Evolutionary conservation across 2,797 vertebrate species (phyloP).

Genomic region (Champsocephalus esox): DNA sequence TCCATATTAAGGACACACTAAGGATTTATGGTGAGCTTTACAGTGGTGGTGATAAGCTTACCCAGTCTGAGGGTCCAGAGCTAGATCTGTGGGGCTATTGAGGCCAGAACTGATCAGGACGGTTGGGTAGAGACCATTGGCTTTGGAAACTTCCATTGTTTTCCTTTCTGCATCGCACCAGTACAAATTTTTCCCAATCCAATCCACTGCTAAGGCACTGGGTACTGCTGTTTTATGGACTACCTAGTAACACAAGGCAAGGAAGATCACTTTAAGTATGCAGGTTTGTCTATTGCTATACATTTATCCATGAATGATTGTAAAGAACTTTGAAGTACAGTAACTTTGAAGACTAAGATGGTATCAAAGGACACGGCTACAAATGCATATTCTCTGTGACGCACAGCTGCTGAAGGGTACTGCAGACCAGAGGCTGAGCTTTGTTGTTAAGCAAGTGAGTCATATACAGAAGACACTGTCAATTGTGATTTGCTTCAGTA

Average conservation of each 20-base stretch:
- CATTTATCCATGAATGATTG: not conserved
- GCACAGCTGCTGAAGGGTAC: not conserved
- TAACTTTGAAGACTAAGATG: not conserved
- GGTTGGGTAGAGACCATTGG: constrained; percentile 95
- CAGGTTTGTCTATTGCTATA: not conserved
- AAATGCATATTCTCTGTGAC: not conserved
- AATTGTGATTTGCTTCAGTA: not conserved
- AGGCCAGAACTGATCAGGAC: constrained; percentile 92
- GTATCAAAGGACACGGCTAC: not conserved
- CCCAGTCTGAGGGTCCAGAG: constrained; percentile 93
- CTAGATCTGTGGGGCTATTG: constrained; percentile 92
- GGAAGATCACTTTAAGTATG: not conserved
- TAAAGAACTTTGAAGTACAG: not conserved
- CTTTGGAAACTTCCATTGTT: constrained; percentile 96
- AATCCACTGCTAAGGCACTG: constrained; percentile 95
- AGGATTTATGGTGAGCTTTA: not conserved
- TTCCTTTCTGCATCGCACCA: constrained; percentile 97
- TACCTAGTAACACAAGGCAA: constrained; percentile 80
- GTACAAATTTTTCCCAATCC: constrained; percentile 99
- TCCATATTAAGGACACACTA: not conserved
- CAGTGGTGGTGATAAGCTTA: constrained; percentile 68
- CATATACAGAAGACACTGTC: not conserved
- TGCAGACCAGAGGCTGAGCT: constrained; percentile 5
- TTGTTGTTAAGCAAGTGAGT: too few relatives aligned
- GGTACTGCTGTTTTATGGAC: constrained; percentile 96